phyloP scores from a whole-genome alignment of 2,888 invertebrate species.

The Drosophila neonasuta region DNA sequence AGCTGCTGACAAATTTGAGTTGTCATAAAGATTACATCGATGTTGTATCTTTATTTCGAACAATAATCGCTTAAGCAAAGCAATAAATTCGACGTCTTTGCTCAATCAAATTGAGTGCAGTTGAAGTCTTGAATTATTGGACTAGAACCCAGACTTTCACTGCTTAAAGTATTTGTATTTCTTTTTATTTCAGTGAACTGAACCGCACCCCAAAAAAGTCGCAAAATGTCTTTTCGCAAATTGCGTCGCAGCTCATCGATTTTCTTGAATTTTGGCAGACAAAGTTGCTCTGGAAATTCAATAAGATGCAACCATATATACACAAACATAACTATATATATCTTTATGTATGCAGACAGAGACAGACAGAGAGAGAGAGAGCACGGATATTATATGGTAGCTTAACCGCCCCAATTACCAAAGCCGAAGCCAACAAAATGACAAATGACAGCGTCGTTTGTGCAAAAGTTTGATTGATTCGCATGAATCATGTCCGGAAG shows the following conservation, averaged over 20 bases:
- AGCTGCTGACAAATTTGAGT: too few relatives aligned
- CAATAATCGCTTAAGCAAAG: too few relatives aligned
- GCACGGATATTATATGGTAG: conserved; percentile 26
- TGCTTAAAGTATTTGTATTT: background rate
- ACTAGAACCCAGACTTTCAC: background rate
- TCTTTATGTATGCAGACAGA: conserved; percentile 18
- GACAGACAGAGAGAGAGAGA: background rate
- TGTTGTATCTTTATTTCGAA: too few relatives aligned
- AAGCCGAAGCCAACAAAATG: conserved; percentile 67
- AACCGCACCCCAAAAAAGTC: background rate
- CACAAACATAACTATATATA: conserved; percentile 5
- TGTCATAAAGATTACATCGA: too few relatives aligned
- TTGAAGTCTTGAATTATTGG: background rate
- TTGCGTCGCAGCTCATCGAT: conserved; percentile 62
- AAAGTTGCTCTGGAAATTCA: conserved; percentile 22
- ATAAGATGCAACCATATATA: conserved; percentile 18
- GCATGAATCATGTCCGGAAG: conserved; percentile 67
- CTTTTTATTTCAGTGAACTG: background rate
- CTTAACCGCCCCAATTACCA: conserved; percentile 59
- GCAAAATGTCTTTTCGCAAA: conserved; percentile 13
- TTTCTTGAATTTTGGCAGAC: conserved; percentile 45
- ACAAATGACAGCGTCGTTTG: conserved; percentile 50
- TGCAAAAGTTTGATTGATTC: conserved; percentile 70
- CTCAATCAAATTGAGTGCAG: background rate
- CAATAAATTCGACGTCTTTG: too few relatives aligned